phyloP scores from a whole-genome alignment of 2,888 invertebrate species.

The Lampropteryx suffumata region DNA sequence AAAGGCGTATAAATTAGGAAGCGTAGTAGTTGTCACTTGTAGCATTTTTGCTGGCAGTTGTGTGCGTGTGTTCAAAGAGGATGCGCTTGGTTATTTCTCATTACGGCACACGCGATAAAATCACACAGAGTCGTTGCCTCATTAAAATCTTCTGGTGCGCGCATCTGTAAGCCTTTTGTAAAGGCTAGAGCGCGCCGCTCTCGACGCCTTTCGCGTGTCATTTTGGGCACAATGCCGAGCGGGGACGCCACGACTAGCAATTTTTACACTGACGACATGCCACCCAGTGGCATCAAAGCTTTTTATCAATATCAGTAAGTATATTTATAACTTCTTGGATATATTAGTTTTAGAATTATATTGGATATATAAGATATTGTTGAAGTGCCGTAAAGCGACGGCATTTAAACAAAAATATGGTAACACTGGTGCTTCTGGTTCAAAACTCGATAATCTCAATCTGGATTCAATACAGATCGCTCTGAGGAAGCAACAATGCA shows the following conservation, averaged over 20 bases:
- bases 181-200: constrained; percentile 70
- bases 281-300: constrained; percentile 39
- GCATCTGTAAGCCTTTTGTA: constrained; percentile 82
- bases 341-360: too few species aligned
- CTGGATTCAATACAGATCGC: background rate
- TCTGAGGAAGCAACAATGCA: constrained; percentile 32
- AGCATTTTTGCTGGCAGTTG: constrained; percentile 61
- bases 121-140: constrained; percentile 82
- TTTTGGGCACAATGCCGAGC: constrained; percentile 76
- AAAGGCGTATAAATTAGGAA: constrained; percentile 42
- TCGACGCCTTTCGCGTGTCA: constrained; percentile 81
- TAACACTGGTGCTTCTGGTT: too few species aligned
- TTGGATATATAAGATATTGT: too few species aligned
- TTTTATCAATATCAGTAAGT: constrained; percentile 71
- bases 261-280: constrained; percentile 68
- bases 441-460: background rate
- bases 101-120: constrained; percentile 80
- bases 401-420: too few species aligned
- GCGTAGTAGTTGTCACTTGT: constrained; percentile 53
- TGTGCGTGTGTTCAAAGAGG: constrained; percentile 73
- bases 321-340: constrained; percentile 22
- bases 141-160: constrained; percentile 83
- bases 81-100: constrained; percentile 82
- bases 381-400: too few species aligned
- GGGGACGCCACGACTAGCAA: constrained; percentile 59